phyloP scores from a whole-genome alignment of 1,140 invertebrate genomes.

The Drosophila subobscura region DNA sequence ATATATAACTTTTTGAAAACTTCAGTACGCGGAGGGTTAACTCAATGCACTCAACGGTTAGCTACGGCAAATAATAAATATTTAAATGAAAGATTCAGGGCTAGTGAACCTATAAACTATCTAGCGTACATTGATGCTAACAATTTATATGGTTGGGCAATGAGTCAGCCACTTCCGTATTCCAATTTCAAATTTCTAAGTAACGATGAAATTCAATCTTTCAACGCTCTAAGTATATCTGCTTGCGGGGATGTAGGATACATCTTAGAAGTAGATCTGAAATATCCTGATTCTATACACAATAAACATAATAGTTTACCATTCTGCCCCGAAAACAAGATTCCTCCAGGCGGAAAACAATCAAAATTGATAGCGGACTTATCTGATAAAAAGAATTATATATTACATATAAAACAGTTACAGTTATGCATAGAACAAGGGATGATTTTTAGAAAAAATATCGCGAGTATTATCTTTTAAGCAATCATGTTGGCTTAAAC shows the following conservation, averaged over 20 bases:
- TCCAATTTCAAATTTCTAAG: neutral
- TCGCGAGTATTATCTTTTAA: slow-evolving; percentile 5
- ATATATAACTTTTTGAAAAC: slow-evolving; percentile 3
- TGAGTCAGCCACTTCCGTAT: neutral
- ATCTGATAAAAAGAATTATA: neutral
- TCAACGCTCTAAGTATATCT: neutral
- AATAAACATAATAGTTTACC: neutral
- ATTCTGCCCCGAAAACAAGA: neutral
- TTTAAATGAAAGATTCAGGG: neutral
- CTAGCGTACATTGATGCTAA: slow-evolving; percentile 6
- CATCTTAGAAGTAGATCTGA: slow-evolving; percentile 5
- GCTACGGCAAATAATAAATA: slow-evolving; percentile 8
- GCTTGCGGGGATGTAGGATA: neutral
- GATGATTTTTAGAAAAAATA: neutral
- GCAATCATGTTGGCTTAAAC: slow-evolving; percentile 5
- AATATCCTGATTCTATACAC: neutral
- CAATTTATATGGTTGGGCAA: neutral
- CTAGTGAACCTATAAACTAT: neutral
- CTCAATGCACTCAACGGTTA: slow-evolving; percentile 3
- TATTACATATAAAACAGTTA: slow-evolving; percentile 3
- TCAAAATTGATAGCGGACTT: neutral
- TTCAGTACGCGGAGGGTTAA: neutral
- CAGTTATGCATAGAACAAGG: slow-evolving; percentile 2
- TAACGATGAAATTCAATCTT: neutral
- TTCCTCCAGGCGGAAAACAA: neutral